These are phyloP conservation scores for Esperia sulphurella DNA, from an alignment of 2,888 invertebrate genomes.

Conservation along the genomic window DNA sequence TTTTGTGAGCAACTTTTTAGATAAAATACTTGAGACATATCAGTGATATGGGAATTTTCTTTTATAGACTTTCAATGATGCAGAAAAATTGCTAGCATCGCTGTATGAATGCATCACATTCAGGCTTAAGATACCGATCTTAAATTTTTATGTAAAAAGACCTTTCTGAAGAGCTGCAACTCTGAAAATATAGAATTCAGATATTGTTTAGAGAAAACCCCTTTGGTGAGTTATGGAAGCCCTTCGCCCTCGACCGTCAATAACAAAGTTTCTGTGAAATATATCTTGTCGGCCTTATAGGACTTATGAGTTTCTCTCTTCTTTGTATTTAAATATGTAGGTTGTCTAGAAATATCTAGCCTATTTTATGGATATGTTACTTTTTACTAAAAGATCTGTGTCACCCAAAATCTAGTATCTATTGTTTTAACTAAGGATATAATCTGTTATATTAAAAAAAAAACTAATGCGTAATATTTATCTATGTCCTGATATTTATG, in stretches of 20 bases:
- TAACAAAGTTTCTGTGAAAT: background rate
- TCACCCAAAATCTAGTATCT: too few relatives aligned
- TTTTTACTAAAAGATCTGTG: too few relatives aligned
- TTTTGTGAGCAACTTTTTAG: slow-evolving; percentile 9
- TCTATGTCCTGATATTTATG: too few relatives aligned
- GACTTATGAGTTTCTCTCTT: too few relatives aligned
- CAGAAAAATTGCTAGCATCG: slow-evolving; percentile 31
- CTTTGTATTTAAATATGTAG: too few relatives aligned
- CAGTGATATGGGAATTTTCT: slow-evolving; percentile 22
- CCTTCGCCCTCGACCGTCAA: slow-evolving; percentile 11
- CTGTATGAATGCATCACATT: slow-evolving; percentile 28
- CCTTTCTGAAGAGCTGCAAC: background rate
- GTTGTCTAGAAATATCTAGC: too few relatives aligned
- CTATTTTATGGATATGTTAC: too few relatives aligned
- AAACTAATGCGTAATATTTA: too few relatives aligned
- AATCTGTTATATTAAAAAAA: too few relatives aligned
- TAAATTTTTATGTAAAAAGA: slow-evolving; percentile 18
- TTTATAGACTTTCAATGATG: slow-evolving; percentile 24
- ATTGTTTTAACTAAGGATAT: too few relatives aligned
- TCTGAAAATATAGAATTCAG: background rate
- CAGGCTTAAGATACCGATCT: slow-evolving; percentile 21
- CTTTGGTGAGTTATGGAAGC: slow-evolving; percentile 3
- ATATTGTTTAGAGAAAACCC: background rate
- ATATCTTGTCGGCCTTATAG: background rate
- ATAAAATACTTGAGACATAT: slow-evolving; percentile 21